A percentile compares a stretch with the other conserved stretches of the same genome.
phyloP scores from a whole-genome alignment of 1,140 invertebrate genomes.

The Metaphire vulgaris region DNA sequence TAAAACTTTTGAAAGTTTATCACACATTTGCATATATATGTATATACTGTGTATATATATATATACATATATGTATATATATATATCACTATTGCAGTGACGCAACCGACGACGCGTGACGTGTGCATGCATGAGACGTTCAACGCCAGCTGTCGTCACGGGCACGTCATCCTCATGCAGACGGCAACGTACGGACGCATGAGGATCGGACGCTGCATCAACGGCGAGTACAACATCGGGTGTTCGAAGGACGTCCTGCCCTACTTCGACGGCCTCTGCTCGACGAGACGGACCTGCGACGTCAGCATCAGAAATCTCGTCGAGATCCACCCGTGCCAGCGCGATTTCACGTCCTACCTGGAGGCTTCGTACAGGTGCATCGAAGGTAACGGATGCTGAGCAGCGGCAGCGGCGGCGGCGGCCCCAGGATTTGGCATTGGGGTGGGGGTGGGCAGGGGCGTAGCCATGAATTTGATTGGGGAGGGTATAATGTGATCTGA shows the following conservation, averaged over 20 bases:
- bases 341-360: constrained; percentile 14
- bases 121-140: background rate
- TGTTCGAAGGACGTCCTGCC: constrained; percentile 13
- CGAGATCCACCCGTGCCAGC: too few relatives aligned
- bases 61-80: background rate
- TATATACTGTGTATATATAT: background rate
- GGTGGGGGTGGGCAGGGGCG: too few relatives aligned
- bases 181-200: constrained; percentile 23
- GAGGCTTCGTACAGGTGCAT: constrained; percentile 7
- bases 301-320: too few relatives aligned
- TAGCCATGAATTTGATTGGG: too few relatives aligned
- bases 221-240: constrained; percentile 11
- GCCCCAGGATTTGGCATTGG: too few relatives aligned
- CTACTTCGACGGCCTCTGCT: constrained; percentile 16
- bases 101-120: background rate
- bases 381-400: background rate
- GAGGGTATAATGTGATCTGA: too few relatives aligned
- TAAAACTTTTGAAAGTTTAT: too few relatives aligned
- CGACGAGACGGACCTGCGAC: constrained; percentile 8
- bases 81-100: too few relatives aligned
- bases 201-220: constrained; percentile 11
- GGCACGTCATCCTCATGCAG: constrained; percentile 12
- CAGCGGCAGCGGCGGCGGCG: too few relatives aligned
- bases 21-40: too few relatives aligned
- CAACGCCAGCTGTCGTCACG: background rate